Base-by-base conservation (phyloP, 2,113 vertebrate genomes). In the Malurus cyaneus region DNA sequence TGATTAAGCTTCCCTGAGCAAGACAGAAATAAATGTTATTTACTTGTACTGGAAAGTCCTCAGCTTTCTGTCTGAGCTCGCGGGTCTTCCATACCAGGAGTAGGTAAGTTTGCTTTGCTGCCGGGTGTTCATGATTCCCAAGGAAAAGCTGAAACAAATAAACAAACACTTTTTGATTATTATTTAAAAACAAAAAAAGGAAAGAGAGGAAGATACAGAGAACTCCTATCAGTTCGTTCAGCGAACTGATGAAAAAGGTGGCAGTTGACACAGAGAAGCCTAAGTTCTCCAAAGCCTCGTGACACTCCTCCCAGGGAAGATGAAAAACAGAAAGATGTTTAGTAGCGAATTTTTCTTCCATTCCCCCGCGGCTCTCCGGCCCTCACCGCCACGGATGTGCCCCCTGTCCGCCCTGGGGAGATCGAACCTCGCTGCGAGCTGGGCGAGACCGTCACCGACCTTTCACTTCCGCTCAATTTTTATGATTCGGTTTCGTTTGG, bases 41-140 rank as follows among this genome's bases (percentile, higher is more conserved):
- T 95, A 98, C 98, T 79, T 92, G 86, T 97, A 98, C 18, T 92
- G 78, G 1, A 42, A 61, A 29, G 73, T 92, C 84, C 96, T 97
- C 24, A 98, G 59, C 62, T 98, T 98, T 54, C 98, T 96, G 92
- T 99, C 98, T 7, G 65, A 91, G 66, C 2, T 36, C 36, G 81
- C 5, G 2, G 98, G 96, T 23, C 52, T 87, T 69, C 98, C 98
- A 32, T 94, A 76, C 99, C 99, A 99, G 17, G 92, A 97, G 74
- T 98, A 98, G 19, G 12, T 46, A 13, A 97, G 83, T 52, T 92
- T 96, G 49, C 95, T 95, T 92, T 96, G 98, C 52, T 96, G 88
- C 34, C 98, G 97, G 12, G 98, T 98, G 36, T 96, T 98, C 98
- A 98, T 98, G 83, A 62, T 86, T 96, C 80, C 92, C 88, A 66